phyloP scores from a whole-genome alignment of 2,113 vertebrate genomes.

The Perca schrenkii region DNA sequence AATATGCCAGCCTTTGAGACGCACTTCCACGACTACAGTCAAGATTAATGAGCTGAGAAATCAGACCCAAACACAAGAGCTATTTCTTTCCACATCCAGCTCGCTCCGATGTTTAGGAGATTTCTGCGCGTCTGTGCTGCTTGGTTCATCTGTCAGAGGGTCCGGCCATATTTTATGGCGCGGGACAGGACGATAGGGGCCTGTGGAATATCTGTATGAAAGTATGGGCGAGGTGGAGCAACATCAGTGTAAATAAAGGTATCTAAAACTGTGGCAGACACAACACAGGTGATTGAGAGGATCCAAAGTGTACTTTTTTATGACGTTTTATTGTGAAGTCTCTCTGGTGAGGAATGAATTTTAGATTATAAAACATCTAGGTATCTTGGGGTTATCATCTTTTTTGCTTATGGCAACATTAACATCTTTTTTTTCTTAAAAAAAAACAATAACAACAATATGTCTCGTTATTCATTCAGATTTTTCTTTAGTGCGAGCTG shows the following conservation, averaged over 20 bases:
- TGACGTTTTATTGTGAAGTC: not conserved
- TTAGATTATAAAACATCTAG: not conserved
- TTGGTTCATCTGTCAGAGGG: constrained; percentile 63
- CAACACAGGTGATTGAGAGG: not conserved
- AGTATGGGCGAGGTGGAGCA: not conserved
- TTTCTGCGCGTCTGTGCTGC: constrained; percentile 57
- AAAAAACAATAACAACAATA: not conserved
- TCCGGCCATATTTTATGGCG: constrained; percentile 59
- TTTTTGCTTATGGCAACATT: not conserved
- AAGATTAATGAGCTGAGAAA: constrained; percentile 82
- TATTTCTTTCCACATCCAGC: constrained; percentile 38
- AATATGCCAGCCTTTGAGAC: constrained; percentile 67
- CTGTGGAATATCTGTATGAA: constrained; percentile 36
- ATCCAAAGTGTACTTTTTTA: not conserved
- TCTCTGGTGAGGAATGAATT: not conserved
- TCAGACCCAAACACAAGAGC: constrained; percentile 68
- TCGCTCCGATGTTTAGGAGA: constrained; percentile 50
- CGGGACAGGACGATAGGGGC: constrained; percentile 49
- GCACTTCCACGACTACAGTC: constrained; percentile 50
- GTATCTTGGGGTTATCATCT: not conserved
- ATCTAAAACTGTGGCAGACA: constrained; percentile 10
- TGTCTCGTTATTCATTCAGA: not conserved
- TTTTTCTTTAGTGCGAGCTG: not conserved
- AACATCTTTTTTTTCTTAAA: not conserved
- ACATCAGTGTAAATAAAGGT: constrained; percentile 30